Evolutionary conservation across 2,888 invertebrate genomes (phyloP).

Genomic region (Ptychoptera contaminata): DNA sequence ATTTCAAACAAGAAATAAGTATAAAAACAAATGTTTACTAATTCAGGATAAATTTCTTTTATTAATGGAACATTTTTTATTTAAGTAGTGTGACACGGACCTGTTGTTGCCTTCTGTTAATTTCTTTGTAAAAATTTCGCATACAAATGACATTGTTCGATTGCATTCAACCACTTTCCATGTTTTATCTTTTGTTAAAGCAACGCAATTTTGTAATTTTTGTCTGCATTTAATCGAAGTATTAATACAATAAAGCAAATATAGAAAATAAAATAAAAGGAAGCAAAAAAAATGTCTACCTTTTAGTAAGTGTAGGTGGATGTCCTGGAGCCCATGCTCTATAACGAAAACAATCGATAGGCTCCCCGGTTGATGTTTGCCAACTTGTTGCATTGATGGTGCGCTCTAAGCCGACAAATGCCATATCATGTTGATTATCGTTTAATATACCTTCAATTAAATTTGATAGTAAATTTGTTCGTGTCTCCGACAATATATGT

Average conservation of each 20-base stretch:
- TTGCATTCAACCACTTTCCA: slow-evolving; percentile 1
- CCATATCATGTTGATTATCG: slow-evolving; percentile 18
- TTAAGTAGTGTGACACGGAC: too few relatives aligned
- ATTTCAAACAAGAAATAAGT: too few relatives aligned
- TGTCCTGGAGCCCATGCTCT: slow-evolving; percentile 54
- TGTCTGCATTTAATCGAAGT: not conserved
- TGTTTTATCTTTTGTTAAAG: not conserved
- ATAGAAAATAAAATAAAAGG: too few relatives aligned
- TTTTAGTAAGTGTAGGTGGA: slow-evolving; percentile 22
- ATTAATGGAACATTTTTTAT: too few relatives aligned
- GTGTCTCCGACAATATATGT: slow-evolving; percentile 31
- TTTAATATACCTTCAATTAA: slow-evolving; percentile 15
- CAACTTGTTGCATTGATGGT: slow-evolving; percentile 6
- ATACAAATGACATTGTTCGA: not conserved
- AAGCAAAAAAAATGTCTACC: too few relatives aligned
- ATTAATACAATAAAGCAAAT: too few relatives aligned
- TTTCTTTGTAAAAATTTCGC: not conserved
- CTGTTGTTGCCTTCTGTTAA: too few relatives aligned
- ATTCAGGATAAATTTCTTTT: too few relatives aligned
- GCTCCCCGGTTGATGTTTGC: slow-evolving; percentile 30
- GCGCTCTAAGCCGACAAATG: slow-evolving; percentile 44
- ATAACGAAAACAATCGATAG: slow-evolving; percentile 41
- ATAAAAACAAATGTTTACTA: too few relatives aligned
- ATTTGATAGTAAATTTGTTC: slow-evolving; percentile 40
- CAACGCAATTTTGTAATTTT: not conserved